These are phyloP conservation scores for Phytoseiulus persimilis DNA, from an alignment of 2,888 invertebrate species.

Conservation along the genomic window DNA sequence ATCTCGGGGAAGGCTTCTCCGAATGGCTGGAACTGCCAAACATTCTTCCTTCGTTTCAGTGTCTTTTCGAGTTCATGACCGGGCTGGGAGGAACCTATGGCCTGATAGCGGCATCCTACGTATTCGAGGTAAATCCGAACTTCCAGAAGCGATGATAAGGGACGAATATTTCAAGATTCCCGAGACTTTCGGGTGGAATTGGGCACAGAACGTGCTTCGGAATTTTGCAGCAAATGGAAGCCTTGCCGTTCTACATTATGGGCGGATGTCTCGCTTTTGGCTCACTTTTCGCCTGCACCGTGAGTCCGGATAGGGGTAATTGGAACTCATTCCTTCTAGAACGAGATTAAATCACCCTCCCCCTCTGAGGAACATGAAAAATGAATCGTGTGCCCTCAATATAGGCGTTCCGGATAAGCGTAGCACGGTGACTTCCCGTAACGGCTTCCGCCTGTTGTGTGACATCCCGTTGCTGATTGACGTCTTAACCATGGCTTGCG, in stretches of 20 bases:
- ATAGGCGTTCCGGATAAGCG: background rate
- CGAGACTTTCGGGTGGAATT: too few relatives aligned
- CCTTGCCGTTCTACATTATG: constrained; percentile 12
- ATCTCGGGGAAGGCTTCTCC: too few relatives aligned
- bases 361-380: background rate
- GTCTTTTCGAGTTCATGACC: background rate
- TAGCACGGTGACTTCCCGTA: constrained; percentile 10
- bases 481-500: background rate
- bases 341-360: too few relatives aligned
- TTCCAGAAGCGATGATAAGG: too few relatives aligned
- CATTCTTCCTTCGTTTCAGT: background rate
- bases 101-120: background rate
- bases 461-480: background rate
- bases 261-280: background rate
- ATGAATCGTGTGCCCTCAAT: background rate
- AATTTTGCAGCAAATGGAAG: background rate
- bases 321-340: background rate
- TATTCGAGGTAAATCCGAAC: background rate
- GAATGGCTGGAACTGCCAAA: too few relatives aligned
- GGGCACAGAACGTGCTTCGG: background rate
- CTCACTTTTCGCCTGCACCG: background rate
- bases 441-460: constrained; percentile 11
- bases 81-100: background rate
- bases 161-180: too few relatives aligned
- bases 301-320: constrained; percentile 23